Conservation (phyloP, 2,797 vertebrate species). For the Morelia viridis region DNA sequence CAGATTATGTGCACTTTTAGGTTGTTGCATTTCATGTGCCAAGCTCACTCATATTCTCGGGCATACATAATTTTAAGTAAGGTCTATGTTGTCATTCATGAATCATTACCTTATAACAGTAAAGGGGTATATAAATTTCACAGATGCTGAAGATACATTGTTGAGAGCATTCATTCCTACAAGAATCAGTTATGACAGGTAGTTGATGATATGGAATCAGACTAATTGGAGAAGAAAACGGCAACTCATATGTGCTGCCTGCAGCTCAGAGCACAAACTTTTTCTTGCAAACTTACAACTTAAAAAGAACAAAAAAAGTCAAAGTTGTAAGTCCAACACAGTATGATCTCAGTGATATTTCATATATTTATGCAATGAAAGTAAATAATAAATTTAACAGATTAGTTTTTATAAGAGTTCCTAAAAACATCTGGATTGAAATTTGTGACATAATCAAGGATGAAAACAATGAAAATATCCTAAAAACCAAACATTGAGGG, state of each 20-base stretch:
- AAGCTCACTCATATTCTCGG: neutral
- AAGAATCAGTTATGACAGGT: neutral
- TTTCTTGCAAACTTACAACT: neutral
- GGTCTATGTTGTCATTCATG: neutral
- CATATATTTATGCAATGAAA: neutral
- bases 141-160: neutral
- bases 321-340: neutral
- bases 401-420: neutral
- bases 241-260: neutral
- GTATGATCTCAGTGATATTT: neutral
- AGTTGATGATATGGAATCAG: neutral
- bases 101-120: neutral
- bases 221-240: neutral
- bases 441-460: neutral
- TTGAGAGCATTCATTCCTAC: neutral
- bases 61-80: neutral
- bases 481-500: neutral
- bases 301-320: neutral
- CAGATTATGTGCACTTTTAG: neutral
- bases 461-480: neutral
- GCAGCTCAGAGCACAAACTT: neutral
- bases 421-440: neutral
- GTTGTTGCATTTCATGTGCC: neutral
- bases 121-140: neutral
- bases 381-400: neutral